Evolutionary conservation across 2,888 invertebrate species (phyloP), one percentile per base, ranked within the genome.

Genomic region (Aquatica leii): DNA sequence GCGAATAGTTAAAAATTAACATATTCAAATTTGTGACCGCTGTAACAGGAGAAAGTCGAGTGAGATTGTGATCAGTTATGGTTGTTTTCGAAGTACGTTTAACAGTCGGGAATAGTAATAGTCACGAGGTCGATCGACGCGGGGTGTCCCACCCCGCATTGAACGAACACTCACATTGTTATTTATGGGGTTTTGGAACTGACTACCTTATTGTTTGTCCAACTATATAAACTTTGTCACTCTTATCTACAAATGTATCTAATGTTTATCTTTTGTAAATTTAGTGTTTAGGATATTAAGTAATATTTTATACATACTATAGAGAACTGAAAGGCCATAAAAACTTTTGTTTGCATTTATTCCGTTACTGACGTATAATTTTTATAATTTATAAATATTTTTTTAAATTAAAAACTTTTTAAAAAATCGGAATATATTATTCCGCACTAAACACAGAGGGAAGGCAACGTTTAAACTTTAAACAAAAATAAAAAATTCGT

Each of bases 141-240:
- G 74, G 77, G 77, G 75, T 72, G 71, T 69, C 70, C 67, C 66
- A 71, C 74, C 71, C 71, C 71, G 73, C 73, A 70, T 70, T 64
- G 67, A 62, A 73, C 74, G 73, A 76, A 75, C 78, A 75, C 78
- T 78, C 73, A 76, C 78, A 69, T 77, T 71, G 79, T 81, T 75
- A 81, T 81, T 81, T 81, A 81, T 81, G 77, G 76, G 75, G 71
- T 77, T 77, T 77, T 74, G 71, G 74, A 74, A 72, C 75, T 76
- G 80, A 80, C 80, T 80, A 80, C 80, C 78, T 80, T 78, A 81
- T 81, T 81, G 80, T 81, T 81, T 80, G 80, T 78, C 78, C 78
- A 79, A 80, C 80, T 56, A 58, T 79, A 80, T 79, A 79, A 78
- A 79, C 79, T 81, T 79, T 80, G 80, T 81, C 80, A 80, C 77